These are phyloP conservation scores for Heteromyza rotundicornis DNA, from an alignment of 2,888 invertebrate species.

Conservation along the genomic window DNA sequence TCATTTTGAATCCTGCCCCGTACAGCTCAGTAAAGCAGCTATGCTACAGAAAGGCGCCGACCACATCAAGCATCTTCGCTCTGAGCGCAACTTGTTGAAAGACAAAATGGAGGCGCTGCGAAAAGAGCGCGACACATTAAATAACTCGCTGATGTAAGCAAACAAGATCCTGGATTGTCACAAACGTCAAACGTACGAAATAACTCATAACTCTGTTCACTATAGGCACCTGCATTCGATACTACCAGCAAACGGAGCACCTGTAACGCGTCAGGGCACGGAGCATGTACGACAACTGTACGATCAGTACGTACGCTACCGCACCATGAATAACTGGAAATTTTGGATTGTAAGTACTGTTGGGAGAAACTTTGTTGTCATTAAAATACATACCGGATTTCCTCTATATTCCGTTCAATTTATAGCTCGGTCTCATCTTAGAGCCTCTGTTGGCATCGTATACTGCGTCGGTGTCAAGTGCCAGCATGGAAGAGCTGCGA, in stretches of 20 bases:
- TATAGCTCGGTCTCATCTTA: slow-evolving; percentile 89
- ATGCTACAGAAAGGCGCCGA: slow-evolving; percentile 97
- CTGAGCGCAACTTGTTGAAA: slow-evolving; percentile 83
- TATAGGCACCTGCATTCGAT: slow-evolving; percentile 89
- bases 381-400: no score
- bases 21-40: slow-evolving; percentile 88
- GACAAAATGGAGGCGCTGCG: slow-evolving; percentile 88
- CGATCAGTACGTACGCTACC: slow-evolving; percentile 84
- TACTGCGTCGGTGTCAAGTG: slow-evolving; percentile 89
- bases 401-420: slow-evolving; percentile 32
- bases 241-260: slow-evolving; percentile 94
- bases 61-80: slow-evolving; percentile 86
- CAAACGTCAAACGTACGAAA: not conserved
- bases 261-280: slow-evolving; percentile 86
- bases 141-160: slow-evolving; percentile 91
- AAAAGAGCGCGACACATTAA: slow-evolving; percentile 89
- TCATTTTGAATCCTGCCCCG: no score
- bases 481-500: slow-evolving; percentile 89
- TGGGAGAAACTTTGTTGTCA: not conserved
- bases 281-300: slow-evolving; percentile 94
- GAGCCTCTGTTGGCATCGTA: slow-evolving; percentile 89
- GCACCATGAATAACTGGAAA: slow-evolving; percentile 94
- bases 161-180: no score
- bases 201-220: not conserved
- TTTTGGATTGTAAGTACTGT: slow-evolving; percentile 95